A percentile compares a stretch with the other conserved stretches of the same genome.
Evolutionary conservation across 2,888 invertebrate species (phyloP).

Genomic region (Pasiphila rectangulata): DNA sequence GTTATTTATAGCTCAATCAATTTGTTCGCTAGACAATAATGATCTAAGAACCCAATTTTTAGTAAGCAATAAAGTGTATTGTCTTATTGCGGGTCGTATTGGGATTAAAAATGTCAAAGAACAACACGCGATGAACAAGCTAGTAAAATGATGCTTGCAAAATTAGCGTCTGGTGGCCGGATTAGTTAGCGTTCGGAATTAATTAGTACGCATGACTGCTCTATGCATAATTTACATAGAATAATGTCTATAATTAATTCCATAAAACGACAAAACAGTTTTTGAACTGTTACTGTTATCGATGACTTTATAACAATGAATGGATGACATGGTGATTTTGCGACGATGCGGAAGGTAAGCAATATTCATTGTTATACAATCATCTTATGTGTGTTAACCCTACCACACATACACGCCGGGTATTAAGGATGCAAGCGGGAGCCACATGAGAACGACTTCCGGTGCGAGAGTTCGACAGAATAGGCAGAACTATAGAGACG

Average conservation of each 20-base stretch:
- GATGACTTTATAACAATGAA: too few species aligned
- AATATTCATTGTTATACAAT: background rate
- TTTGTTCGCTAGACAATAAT: conserved; percentile 31
- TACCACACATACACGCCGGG: conserved; percentile 5
- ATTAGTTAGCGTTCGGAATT: too few species aligned
- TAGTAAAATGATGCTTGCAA: background rate
- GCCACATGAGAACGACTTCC: conserved; percentile 62
- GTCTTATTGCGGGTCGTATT: conserved; percentile 24
- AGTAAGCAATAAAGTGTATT: conserved; percentile 40
- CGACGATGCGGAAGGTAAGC: background rate
- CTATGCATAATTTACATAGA: too few species aligned
- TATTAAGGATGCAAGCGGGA: conserved; percentile 18
- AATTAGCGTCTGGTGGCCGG: too few species aligned
- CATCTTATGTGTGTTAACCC: background rate
- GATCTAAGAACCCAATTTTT: conserved; percentile 41
- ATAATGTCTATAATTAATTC: too few species aligned
- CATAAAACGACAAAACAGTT: too few species aligned
- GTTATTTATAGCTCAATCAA: conserved; percentile 32
- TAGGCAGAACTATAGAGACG: conserved; percentile 60
- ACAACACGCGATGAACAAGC: background rate
- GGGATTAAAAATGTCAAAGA: conserved; percentile 9
- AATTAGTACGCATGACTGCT: too few species aligned
- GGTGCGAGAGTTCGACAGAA: conserved; percentile 58
- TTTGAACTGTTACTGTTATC: too few species aligned
- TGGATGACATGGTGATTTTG: background rate